Evolutionary conservation across 1,140 invertebrate species (phyloP).

Genomic region (Drosophila chauvacae): DNA sequence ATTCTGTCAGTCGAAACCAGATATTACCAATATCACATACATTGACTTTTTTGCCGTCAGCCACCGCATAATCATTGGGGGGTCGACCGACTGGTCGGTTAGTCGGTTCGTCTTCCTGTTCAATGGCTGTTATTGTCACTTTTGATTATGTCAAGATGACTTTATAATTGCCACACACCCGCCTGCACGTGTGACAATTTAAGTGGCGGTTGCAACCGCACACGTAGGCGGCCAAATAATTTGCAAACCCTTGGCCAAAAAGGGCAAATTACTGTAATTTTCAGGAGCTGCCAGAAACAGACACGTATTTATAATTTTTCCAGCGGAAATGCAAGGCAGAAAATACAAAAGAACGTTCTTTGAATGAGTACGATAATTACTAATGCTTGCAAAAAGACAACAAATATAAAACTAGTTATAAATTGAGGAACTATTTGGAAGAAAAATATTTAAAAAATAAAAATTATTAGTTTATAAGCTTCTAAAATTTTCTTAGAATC

Average conservation of each 20-base stretch:
- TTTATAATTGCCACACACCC: conserved; percentile 77
- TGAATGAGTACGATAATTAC: not conserved
- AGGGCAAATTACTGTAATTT: conserved; percentile 75
- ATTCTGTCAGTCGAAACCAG: conserved; percentile 37
- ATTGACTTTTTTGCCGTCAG: conserved; percentile 62
- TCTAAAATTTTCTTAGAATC: not conserved
- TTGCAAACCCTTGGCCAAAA: conserved; percentile 69
- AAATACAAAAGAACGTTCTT: not conserved
- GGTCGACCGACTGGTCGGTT: conserved; percentile 4
- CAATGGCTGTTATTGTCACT: conserved; percentile 84
- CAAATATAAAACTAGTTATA: not conserved
- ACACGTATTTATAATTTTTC: conserved; percentile 35
- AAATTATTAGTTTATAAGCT: not conserved
- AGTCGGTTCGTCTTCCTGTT: conserved; percentile 62
- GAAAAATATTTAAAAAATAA: too few species aligned
- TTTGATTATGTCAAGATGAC: conserved; percentile 84
- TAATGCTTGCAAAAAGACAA: not conserved
- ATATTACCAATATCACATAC: conserved; percentile 53
- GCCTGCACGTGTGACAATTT: conserved; percentile 79
- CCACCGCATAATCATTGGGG: conserved; percentile 59
- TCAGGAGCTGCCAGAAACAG: conserved; percentile 24
- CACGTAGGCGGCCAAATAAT: conserved; percentile 61
- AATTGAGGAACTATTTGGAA: too few species aligned
- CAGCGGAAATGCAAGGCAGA: conserved; percentile 53
- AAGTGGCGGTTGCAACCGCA: conserved; percentile 74